A percentile compares a stretch with the other conserved stretches of the same genome.
These are phyloP conservation scores for Apostichopus californicus DNA, from an alignment of 35 echinoderm and acorn worm species.

Conservation along the genomic window DNA sequence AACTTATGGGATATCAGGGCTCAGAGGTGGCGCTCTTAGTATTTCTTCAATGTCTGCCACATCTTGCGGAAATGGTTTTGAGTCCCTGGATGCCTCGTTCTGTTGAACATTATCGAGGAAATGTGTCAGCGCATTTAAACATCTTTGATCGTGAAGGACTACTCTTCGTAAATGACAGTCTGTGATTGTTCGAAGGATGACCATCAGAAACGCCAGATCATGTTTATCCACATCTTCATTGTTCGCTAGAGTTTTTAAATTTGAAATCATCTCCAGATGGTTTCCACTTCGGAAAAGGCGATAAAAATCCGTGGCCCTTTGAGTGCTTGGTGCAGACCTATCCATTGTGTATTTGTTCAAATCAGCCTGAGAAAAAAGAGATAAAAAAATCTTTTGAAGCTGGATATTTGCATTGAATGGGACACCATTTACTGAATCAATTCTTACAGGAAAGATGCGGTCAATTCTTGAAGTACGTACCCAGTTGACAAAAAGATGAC, in stretches of 20 bases:
- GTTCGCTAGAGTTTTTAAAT: slow-evolving; percentile 57
- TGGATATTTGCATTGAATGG: no score
- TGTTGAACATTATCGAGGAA: slow-evolving; percentile 59
- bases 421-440: no score
- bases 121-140: slow-evolving; percentile 28
- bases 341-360: neutral
- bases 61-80: slow-evolving; percentile 59
- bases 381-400: neutral
- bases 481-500: no score
- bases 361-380: neutral
- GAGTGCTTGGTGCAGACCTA: neutral
- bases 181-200: slow-evolving; percentile 65
- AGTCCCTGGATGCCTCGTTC: slow-evolving; percentile 51
- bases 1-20: slow-evolving; percentile 60
- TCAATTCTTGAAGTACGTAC: no score
- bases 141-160: slow-evolving; percentile 58
- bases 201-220: slow-evolving; percentile 78
- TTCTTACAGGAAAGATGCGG: no score
- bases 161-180: slow-evolving; percentile 56
- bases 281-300: slow-evolving; percentile 82
- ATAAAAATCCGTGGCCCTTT: slow-evolving; percentile 76
- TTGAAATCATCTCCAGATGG: slow-evolving; percentile 66
- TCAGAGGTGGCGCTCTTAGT: slow-evolving; percentile 64
- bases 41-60: slow-evolving; percentile 73
- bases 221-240: slow-evolving; percentile 69